These are phyloP conservation scores for Manis pentadactyla DNA, from an alignment of 2,797 vertebrate genomes.

Conservation along the genomic window DNA sequence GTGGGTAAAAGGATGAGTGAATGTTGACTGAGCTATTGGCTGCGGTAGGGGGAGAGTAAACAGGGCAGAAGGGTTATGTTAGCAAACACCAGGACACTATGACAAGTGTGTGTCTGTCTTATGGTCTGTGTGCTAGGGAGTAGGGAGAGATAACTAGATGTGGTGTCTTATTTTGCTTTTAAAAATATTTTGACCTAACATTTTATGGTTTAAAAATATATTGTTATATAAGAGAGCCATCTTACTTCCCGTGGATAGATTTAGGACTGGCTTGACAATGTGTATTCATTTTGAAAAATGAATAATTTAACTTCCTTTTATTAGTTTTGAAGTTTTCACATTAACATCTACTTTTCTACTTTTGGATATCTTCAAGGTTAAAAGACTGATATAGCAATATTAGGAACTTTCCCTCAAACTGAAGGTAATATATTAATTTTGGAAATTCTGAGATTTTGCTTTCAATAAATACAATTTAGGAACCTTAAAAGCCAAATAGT, in stretches of 20 bases:
- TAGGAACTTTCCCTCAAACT: conserved; percentile 61
- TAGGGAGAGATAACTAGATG: not conserved
- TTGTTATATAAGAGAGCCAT: not conserved
- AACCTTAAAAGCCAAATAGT: conserved; percentile 45
- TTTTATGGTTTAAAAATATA: conserved; percentile 36
- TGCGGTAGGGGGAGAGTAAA: accelerated
- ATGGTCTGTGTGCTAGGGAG: not conserved
- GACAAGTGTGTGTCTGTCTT: not conserved
- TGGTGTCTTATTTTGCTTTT: not conserved
- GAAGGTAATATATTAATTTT: conserved; percentile 41
- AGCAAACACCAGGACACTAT: accelerated
- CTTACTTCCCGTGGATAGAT: conserved; percentile 6
- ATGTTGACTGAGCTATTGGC: not conserved
- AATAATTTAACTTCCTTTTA: conserved; percentile 76
- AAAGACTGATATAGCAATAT: conserved; percentile 64
- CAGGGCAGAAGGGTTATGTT: not conserved
- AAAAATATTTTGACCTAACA: not conserved
- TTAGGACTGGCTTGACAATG: conserved; percentile 16
- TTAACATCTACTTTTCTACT: conserved; percentile 57
- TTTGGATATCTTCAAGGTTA: conserved; percentile 62
- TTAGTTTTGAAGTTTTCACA: conserved; percentile 76
- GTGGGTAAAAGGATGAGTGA: not conserved
- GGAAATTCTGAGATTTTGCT: conserved; percentile 66
- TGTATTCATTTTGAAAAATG: conserved; percentile 67
- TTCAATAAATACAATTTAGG: conserved; percentile 77